Percentiles rank a stretch among this genome's conserved stretches.
phyloP scores from a whole-genome alignment of 23 tunicate species.

The Diplosoma virens region DNA sequence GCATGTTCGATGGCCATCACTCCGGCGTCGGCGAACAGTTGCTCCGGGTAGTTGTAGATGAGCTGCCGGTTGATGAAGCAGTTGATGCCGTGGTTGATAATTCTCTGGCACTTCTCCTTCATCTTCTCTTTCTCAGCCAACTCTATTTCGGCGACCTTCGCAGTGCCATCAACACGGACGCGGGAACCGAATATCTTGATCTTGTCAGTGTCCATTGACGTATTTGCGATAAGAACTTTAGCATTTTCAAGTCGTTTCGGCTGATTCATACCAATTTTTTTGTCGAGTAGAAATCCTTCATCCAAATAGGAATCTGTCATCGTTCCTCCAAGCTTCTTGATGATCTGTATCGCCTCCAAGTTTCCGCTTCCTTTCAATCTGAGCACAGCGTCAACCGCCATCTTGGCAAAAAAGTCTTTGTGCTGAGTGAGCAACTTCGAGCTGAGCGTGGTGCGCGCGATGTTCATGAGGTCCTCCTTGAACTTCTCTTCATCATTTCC shows the following conservation, averaged over 20 bases:
- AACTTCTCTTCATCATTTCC: constrained; percentile 87
- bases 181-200: constrained; percentile 98
- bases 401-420: constrained; percentile 98
- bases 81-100: constrained; percentile 76
- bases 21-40: constrained; percentile 94
- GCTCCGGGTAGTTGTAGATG: constrained; percentile 99
- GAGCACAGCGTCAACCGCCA: constrained; percentile 95
- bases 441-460: constrained; percentile 95
- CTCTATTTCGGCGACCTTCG: constrained; percentile 96
- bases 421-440: constrained; percentile 99
- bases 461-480: constrained; percentile 85
- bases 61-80: constrained; percentile 99
- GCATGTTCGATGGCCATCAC: constrained; percentile 99
- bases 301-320: constrained; percentile 89
- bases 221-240: constrained; percentile 87
- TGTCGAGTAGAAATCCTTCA: constrained; percentile 97
- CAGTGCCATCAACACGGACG: constrained; percentile 90
- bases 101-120: constrained; percentile 98
- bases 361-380: constrained; percentile 92
- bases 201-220: constrained; percentile 99
- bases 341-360: constrained; percentile 96
- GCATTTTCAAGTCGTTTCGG: constrained; percentile 98
- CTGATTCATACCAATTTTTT: constrained; percentile 95
- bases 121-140: constrained; percentile 92
- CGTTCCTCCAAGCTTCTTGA: constrained; percentile 96